A percentile compares a stretch with the other conserved stretches of the same genome.
These are phyloP conservation scores for Rhabdornis inornatus DNA, from an alignment of 2,113 vertebrate species.

Conservation along the genomic window DNA sequence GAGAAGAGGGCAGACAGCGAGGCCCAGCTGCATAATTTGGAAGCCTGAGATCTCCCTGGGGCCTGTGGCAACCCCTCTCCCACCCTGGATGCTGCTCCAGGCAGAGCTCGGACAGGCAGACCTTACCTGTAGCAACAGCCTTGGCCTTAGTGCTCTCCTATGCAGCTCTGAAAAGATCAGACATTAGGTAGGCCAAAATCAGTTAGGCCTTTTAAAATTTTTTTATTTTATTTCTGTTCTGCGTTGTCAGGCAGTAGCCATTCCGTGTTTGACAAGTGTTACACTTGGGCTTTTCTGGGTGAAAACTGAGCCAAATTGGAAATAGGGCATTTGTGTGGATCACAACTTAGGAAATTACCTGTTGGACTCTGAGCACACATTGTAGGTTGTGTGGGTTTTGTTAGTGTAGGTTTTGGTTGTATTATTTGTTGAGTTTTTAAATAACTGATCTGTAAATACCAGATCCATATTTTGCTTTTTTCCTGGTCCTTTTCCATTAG, in stretches of 20 bases:
- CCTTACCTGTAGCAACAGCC: slow-evolving; percentile 41
- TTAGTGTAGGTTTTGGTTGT: neutral
- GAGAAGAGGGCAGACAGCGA: slow-evolving; percentile 73
- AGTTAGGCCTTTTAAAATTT: neutral
- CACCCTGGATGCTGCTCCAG: neutral
- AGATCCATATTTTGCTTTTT: neutral
- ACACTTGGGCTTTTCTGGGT: neutral
- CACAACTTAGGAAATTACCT: neutral
- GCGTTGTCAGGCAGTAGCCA: neutral
- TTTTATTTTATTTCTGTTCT: neutral
- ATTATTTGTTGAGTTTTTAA: neutral
- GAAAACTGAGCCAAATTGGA: slow-evolving; percentile 31
- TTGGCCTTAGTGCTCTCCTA: slow-evolving; percentile 52
- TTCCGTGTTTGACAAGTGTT: neutral
- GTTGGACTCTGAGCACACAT: neutral
- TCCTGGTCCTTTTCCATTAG: neutral
- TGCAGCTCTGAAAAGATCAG: slow-evolving; percentile 53
- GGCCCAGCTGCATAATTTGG: slow-evolving; percentile 45
- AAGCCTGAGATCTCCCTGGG: slow-evolving; percentile 33
- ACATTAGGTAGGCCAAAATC: slow-evolving; percentile 7
- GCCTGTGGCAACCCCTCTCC: neutral
- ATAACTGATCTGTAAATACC: neutral
- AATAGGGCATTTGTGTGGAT: neutral
- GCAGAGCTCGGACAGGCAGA: slow-evolving; percentile 6
- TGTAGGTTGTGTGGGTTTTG: neutral